These are phyloP conservation scores for Cantharis lateralis DNA, from an alignment of 2,888 invertebrate species.

Conservation along the genomic window DNA sequence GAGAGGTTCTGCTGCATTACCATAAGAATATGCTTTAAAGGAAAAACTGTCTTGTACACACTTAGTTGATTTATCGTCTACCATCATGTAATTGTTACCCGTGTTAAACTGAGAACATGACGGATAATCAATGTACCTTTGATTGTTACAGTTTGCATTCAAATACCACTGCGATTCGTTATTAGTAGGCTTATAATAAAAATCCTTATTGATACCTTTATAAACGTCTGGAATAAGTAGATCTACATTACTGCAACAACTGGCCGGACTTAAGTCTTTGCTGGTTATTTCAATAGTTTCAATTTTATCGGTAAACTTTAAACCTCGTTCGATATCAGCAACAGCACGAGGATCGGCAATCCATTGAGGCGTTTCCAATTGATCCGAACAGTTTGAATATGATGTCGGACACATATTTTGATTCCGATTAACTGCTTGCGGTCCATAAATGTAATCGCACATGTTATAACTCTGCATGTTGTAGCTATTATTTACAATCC, in stretches of 20 bases:
- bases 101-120: slow-evolving; percentile 47
- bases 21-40: neutral
- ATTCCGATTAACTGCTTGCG: slow-evolving; percentile 31
- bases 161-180: slow-evolving; percentile 41
- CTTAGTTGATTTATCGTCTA: slow-evolving; percentile 34
- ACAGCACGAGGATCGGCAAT: slow-evolving; percentile 35
- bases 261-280: slow-evolving; percentile 50
- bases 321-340: slow-evolving; percentile 34
- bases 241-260: slow-evolving; percentile 47
- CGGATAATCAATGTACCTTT: slow-evolving; percentile 46
- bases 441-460: slow-evolving; percentile 34
- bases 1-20: neutral
- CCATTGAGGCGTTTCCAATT: slow-evolving; percentile 33
- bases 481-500: slow-evolving; percentile 17
- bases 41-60: neutral
- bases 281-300: slow-evolving; percentile 48
- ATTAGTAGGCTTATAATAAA: slow-evolving; percentile 28
- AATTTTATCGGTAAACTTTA: slow-evolving; percentile 45
- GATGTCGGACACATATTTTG: slow-evolving; percentile 28
- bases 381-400: slow-evolving; percentile 10
- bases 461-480: slow-evolving; percentile 25
- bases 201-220: slow-evolving; percentile 42
- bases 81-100: slow-evolving; percentile 33
- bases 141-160: slow-evolving; percentile 38
- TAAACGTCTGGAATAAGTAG: slow-evolving; percentile 44